These are phyloP conservation scores for Lichenostomus cassidix DNA, from an alignment of 2,113 vertebrate species.

Conservation along the genomic window DNA sequence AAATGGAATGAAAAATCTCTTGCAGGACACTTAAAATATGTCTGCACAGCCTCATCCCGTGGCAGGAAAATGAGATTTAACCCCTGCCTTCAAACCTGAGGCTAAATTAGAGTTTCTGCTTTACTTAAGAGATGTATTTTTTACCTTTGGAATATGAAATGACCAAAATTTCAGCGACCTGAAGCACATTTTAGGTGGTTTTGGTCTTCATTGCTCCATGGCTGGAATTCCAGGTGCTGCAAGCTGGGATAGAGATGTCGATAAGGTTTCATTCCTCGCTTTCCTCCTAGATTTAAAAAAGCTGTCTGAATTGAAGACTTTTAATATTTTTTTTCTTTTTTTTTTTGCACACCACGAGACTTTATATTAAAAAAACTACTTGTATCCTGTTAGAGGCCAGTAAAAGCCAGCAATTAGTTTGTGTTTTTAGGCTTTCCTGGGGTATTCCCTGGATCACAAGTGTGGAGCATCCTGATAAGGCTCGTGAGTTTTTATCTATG, in stretches of 20 bases:
- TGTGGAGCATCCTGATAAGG: slow-evolving; percentile 48
- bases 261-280: slow-evolving; percentile 1
- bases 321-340: background rate
- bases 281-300: background rate
- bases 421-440: slow-evolving; percentile 50
- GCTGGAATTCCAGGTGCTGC: slow-evolving; percentile 36
- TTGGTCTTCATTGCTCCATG: background rate
- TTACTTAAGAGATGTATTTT: background rate
- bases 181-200: background rate
- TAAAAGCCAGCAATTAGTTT: slow-evolving; percentile 59
- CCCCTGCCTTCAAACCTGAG: background rate
- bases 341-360: slow-evolving; percentile 73
- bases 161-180: background rate
- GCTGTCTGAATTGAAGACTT: background rate
- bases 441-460: slow-evolving; percentile 17
- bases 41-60: background rate
- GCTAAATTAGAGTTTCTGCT: background rate
- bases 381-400: slow-evolving; percentile 52
- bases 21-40: background rate
- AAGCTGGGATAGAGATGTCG: background rate
- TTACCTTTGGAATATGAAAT: slow-evolving; percentile 39
- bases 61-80: background rate
- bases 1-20: background rate
- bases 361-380: background rate
- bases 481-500: slow-evolving; percentile 69